phyloP scores from a whole-genome alignment of 37 sponge, comb jelly and placozoan genomes.

The Halichondria panicea region DNA sequence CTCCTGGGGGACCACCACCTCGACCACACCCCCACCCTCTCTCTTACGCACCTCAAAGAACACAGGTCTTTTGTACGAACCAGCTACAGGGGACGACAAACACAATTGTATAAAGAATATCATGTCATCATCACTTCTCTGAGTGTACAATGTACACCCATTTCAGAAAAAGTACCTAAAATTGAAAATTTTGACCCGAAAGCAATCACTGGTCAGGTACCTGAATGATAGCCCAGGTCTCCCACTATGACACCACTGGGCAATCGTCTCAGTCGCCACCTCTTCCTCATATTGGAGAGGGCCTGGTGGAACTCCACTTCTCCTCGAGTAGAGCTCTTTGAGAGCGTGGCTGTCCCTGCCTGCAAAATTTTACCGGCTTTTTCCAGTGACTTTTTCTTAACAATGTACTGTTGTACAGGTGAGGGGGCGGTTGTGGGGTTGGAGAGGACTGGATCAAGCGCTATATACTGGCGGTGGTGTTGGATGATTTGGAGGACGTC shows the following conservation, averaged over 20 bases:
- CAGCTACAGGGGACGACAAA: slow-evolving; percentile 26
- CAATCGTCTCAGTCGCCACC: slow-evolving; percentile 60
- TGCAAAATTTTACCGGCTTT: slow-evolving; percentile 60
- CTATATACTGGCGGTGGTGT: slow-evolving; percentile 60
- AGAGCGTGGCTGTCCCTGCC: slow-evolving; percentile 42
- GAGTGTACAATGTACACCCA: not conserved
- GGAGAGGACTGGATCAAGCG: slow-evolving; percentile 52
- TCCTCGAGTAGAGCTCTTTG: slow-evolving; percentile 11
- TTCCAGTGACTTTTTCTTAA: slow-evolving; percentile 72
- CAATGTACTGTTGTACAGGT: slow-evolving; percentile 46
- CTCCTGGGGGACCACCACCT: slow-evolving; percentile 47
- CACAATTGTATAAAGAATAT: too few relatives aligned
- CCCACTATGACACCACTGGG: slow-evolving; percentile 50
- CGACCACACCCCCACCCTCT: slow-evolving; percentile 13
- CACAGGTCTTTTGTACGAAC: slow-evolving; percentile 29
- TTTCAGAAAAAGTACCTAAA: not conserved
- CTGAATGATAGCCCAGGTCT: slow-evolving; percentile 66
- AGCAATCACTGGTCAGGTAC: slow-evolving; percentile 3
- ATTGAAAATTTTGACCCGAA: not conserved
- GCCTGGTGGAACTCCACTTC: slow-evolving; percentile 65
- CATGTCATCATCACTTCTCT: not conserved
- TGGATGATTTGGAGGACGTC: slow-evolving; percentile 63
- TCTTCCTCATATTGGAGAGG: slow-evolving; percentile 43
- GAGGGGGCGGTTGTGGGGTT: slow-evolving; percentile 9
- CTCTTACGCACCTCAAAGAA: slow-evolving; percentile 59